Conservation (phyloP, 23 tunicate species). For the Trididemnum clinides region DNA sequence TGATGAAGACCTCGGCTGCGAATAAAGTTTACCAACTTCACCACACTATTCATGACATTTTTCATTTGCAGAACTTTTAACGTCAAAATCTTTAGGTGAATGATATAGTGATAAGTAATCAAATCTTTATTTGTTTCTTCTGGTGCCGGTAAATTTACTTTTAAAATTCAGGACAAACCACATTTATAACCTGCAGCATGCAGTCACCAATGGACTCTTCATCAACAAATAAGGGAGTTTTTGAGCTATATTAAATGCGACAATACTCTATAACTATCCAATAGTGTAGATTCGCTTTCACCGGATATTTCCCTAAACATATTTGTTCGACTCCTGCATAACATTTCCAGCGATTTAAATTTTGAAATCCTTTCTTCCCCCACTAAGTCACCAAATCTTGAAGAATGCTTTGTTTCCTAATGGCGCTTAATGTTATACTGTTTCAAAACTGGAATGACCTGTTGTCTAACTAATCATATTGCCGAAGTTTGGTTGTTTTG, state of each 20-base stretch:
- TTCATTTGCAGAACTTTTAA: not conserved
- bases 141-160: too few species aligned
- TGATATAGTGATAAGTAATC: not conserved
- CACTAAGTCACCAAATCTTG: not conserved
- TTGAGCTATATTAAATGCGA: not conserved
- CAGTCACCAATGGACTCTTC: not conserved
- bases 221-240: not conserved
- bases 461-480: not conserved
- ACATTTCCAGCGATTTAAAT: not conserved
- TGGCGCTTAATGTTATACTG: not conserved
- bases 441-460: not conserved
- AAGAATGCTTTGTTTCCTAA: not conserved
- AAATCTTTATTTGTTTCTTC: too few species aligned
- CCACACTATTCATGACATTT: not conserved
- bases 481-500: not conserved
- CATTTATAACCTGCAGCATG: not conserved
- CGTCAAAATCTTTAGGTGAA: not conserved
- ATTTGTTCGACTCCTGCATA: not conserved
- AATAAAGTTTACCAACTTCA: not conserved
- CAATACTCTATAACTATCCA: not conserved
- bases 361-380: not conserved
- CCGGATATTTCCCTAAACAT: not conserved
- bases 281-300: not conserved
- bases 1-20: not conserved
- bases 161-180: not conserved